Base-by-base conservation (phyloP, 2,888 invertebrate species). In the Eulithis testata region DNA sequence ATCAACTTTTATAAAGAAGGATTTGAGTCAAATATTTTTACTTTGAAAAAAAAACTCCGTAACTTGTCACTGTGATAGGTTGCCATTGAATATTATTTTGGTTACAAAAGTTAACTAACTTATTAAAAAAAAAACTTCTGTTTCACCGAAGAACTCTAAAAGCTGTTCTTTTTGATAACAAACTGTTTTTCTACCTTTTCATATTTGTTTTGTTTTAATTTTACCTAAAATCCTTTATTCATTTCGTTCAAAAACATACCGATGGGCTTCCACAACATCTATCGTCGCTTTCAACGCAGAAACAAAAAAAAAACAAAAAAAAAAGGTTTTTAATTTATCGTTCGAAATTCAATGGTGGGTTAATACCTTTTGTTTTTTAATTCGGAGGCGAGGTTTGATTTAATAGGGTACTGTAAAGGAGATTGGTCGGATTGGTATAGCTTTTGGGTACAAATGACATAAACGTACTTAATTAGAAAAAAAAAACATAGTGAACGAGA, bases 301-400 rank as follows among this genome's bases (percentile, higher is more conserved):
- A 66, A 51, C 40, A 54, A 12, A 47, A 55, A 62, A 60, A 60
- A 68, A 47, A 47, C 14, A 14, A 3, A 71, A 65, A 69, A 66
- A 69, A 65, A 61, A 56, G 70, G 68, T 66, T 70, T 70, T 68
- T 67, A 71, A 75, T 73, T 71, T 75, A 75, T 75, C 65, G 71
- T 66, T 45, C 60, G 63, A 63, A 65, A 65, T 72, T 72, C 69
- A 70, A 71, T 73, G 66, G 68, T 11, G 49, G 69, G 66, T 69
- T 70, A 71, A 71, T 71, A 69, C 70, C 71, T 70, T 66, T 74
- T 73, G 70, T 74, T 73, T 71, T 21, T 71, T 70, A 71, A 72
- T 74, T 69, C 62, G 21, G 45, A 27, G 52, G 66, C 67, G 67
- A 70, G 71, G 71, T 71, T 71, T 72, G 72, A 72, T 73, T 72